Evolutionary conservation across 92 coral and sea anemone genomes (phyloP).

Genomic region (Bergia sp.): DNA sequence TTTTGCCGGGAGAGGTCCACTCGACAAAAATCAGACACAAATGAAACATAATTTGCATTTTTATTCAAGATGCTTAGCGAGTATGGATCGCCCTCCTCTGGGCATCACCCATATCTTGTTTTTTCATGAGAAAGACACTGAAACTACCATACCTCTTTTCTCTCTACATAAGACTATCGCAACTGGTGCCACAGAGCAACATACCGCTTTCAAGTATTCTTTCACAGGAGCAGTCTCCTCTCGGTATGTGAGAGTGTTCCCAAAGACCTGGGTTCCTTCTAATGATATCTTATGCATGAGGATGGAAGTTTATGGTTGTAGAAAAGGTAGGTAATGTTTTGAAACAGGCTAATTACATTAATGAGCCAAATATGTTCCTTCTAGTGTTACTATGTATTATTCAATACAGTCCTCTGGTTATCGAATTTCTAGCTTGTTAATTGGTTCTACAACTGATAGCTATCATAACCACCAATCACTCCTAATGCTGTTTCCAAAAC

Average conservation of each 20-base stretch:
- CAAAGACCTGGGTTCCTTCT: not conserved
- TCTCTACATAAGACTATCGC: not conserved
- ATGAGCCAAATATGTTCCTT: not conserved
- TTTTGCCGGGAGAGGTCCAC: no score
- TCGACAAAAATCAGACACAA: no score
- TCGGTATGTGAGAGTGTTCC: slow-evolving; percentile 3
- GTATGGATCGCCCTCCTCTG: no score
- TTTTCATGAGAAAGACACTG: not conserved
- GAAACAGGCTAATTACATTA: not conserved
- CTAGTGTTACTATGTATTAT: no score
- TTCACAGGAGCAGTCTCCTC: not conserved
- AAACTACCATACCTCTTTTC: not conserved
- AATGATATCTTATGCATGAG: not conserved
- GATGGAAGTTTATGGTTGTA: slow-evolving; percentile 13
- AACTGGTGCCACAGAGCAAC: slow-evolving; percentile 4
- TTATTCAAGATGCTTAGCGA: no score
- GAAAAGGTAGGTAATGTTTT: not conserved
- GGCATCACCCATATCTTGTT: no score
- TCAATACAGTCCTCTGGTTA: no score
- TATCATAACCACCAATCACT: no score
- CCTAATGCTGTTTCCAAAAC: no score
- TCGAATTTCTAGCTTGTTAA: no score
- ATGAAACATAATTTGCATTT: no score
- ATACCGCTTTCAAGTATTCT: not conserved
- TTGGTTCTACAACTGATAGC: no score